Percentiles rank a stretch among this genome's conserved stretches.
phyloP scores from a whole-genome alignment of 1,140 invertebrate genomes.

The Pissodes strobi region DNA sequence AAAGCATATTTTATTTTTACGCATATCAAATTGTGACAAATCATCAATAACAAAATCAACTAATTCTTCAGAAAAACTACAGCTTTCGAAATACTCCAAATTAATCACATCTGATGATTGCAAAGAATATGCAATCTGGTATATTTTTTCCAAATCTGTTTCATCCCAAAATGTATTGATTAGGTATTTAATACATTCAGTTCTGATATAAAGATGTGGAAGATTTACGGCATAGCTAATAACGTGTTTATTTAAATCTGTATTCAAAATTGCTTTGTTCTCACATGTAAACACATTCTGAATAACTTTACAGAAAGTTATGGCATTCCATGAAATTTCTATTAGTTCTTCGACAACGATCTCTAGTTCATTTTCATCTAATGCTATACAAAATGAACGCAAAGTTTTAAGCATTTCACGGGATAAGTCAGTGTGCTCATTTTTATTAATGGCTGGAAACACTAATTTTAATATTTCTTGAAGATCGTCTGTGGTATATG shows the following conservation, averaged over 20 bases:
- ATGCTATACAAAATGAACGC: slow-evolving; percentile 14
- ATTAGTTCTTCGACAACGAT: slow-evolving; percentile 32
- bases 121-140: neutral
- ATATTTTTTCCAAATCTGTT: slow-evolving; percentile 10
- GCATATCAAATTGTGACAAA: neutral
- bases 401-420: slow-evolving; percentile 29
- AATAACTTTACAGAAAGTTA: slow-evolving; percentile 34
- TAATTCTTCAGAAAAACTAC: neutral
- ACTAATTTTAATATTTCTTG: slow-evolving; percentile 20
- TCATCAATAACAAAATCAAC: slow-evolving; percentile 1
- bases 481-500: slow-evolving; percentile 12
- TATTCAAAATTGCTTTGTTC: slow-evolving; percentile 4
- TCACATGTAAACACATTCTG: slow-evolving; percentile 9
- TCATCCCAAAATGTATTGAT: slow-evolving; percentile 12
- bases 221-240: slow-evolving; percentile 14
- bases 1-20: slow-evolving; percentile 7
- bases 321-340: slow-evolving; percentile 33
- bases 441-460: slow-evolving; percentile 38
- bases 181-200: slow-evolving; percentile 25
- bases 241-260: slow-evolving; percentile 10
- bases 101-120: neutral
- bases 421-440: slow-evolving; percentile 27
- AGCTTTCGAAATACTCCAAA: neutral
- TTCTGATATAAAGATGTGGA: slow-evolving; percentile 33
- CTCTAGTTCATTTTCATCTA: slow-evolving; percentile 12